Conservation (phyloP, 2,888 invertebrate species). For the Bombylius major region DNA sequence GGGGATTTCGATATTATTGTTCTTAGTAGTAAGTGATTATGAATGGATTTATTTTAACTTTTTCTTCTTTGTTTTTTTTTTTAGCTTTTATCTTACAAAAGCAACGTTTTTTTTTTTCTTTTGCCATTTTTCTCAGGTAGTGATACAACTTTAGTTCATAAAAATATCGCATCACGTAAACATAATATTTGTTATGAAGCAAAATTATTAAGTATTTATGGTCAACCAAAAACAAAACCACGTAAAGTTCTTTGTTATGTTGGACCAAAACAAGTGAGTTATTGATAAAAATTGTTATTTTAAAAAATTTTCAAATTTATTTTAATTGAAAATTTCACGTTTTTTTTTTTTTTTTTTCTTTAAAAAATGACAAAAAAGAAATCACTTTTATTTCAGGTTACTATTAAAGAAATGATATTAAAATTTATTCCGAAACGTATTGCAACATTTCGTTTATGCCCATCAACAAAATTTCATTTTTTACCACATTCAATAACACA, state of each 20-base stretch:
- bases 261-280: slow-evolving; percentile 65
- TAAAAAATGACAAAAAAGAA: slow-evolving; percentile 5
- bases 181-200: slow-evolving; percentile 82
- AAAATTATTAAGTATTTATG: slow-evolving; percentile 49
- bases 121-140: slow-evolving; percentile 39
- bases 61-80: neutral
- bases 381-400: slow-evolving; percentile 40
- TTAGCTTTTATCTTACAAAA: neutral
- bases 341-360: too few relatives aligned
- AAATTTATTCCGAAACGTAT: slow-evolving; percentile 87
- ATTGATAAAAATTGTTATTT: neutral
- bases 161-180: slow-evolving; percentile 72
- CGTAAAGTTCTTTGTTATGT: slow-evolving; percentile 83
- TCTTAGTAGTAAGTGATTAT: slow-evolving; percentile 56
- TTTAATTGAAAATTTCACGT: neutral
- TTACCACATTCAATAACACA: slow-evolving; percentile 34
- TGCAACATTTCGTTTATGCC: slow-evolving; percentile 82
- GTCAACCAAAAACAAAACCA: slow-evolving; percentile 46
- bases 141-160: slow-evolving; percentile 73
- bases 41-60: neutral
- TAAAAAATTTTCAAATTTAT: neutral
- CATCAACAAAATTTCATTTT: slow-evolving; percentile 80
- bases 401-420: slow-evolving; percentile 83
- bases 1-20: slow-evolving; percentile 89
- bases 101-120: neutral